Conservation (phyloP, 1,140 invertebrate genomes). For the Rhynchophorus ferrugineus region DNA sequence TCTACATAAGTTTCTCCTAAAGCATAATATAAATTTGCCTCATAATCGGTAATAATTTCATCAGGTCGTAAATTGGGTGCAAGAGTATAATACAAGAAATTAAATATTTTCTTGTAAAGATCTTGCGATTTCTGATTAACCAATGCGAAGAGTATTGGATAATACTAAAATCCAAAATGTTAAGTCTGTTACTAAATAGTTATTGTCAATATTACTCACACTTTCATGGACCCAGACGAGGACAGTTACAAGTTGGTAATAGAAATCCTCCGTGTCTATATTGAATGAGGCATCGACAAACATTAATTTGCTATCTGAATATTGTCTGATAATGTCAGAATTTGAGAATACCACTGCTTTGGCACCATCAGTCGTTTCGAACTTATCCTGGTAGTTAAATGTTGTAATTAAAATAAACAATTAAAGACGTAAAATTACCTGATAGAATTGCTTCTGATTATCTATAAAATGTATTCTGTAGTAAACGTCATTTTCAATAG, state of each 20-base stretch:
- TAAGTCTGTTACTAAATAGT: background rate
- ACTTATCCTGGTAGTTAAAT: constrained; percentile 22
- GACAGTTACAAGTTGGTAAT: constrained; percentile 32
- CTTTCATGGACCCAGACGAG: constrained; percentile 32
- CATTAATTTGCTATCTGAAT: constrained; percentile 31
- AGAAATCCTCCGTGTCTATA: constrained; percentile 31
- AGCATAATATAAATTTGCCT: constrained; percentile 34
- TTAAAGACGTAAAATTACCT: constrained; percentile 11
- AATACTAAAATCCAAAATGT: constrained; percentile 28
- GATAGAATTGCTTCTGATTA: constrained; percentile 32
- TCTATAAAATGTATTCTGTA: constrained; percentile 33
- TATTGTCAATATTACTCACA: constrained; percentile 25
- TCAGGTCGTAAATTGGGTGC: constrained; percentile 30
- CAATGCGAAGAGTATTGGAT: constrained; percentile 33
- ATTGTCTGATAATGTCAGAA: constrained; percentile 25
- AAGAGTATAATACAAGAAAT: constrained; percentile 26
- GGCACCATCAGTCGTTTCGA: constrained; percentile 26
- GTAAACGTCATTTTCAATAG: constrained; percentile 31
- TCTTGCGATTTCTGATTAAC: constrained; percentile 31
- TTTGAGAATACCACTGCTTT: constrained; percentile 34
- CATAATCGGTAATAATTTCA: constrained; percentile 36
- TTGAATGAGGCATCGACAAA: constrained; percentile 35
- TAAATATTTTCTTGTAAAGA: constrained; percentile 32
- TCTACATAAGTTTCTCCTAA: constrained; percentile 32
- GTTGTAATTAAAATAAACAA: background rate